A percentile compares a stretch with the other conserved stretches of the same genome.
Evolutionary conservation across 2,888 invertebrate genomes (phyloP).

Genomic region (Dryococelus australis): DNA sequence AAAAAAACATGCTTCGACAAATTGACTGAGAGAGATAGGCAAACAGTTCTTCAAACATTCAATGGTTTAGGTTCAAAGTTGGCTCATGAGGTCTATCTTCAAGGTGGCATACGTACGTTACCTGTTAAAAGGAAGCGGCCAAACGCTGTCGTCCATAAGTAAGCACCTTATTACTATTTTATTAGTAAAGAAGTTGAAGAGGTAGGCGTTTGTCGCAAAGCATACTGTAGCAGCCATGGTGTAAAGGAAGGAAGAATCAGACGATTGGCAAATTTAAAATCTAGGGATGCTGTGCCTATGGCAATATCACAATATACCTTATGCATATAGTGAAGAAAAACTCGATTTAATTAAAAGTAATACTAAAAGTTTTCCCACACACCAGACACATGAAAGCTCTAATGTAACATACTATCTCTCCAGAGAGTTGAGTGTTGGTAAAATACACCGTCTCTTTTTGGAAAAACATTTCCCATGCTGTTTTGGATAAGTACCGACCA

Average conservation of each 20-base stretch:
- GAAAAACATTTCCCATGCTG: background rate
- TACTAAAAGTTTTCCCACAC: background rate
- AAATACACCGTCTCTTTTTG: background rate
- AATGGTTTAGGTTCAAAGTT: background rate
- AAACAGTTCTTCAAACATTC: background rate
- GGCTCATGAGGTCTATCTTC: background rate
- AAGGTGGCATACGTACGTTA: background rate
- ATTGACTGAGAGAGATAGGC: background rate
- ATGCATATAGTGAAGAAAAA: constrained; percentile 4
- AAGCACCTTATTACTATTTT: background rate
- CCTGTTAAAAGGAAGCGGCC: background rate
- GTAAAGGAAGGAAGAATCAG: background rate
- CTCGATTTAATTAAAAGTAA: background rate
- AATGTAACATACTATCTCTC: background rate
- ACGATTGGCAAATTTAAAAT: background rate
- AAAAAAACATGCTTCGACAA: background rate
- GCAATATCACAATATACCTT: too few species aligned
- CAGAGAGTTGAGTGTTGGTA: background rate
- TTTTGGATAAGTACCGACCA: background rate
- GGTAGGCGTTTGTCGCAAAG: background rate
- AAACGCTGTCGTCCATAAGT: background rate
- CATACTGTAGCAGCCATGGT: background rate
- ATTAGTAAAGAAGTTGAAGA: background rate
- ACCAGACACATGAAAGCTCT: background rate
- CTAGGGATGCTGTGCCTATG: background rate